Conservation (phyloP, 2,797 vertebrate genomes). For the Crypturellus tataupa region DNA sequence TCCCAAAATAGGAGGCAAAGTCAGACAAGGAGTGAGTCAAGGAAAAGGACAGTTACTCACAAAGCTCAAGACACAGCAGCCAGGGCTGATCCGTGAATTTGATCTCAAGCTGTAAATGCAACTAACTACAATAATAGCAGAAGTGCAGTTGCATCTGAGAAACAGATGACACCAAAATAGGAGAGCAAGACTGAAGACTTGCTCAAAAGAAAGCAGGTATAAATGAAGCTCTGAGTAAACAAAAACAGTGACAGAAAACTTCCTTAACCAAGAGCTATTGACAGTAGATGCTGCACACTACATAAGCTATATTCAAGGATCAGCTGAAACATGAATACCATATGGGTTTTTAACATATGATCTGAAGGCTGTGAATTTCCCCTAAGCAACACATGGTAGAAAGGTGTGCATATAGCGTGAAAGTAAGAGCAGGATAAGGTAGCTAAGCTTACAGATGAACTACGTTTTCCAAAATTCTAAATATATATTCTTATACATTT, state of each 20-base stretch:
- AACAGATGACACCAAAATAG: background rate
- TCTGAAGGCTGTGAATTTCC: background rate
- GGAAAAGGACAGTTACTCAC: background rate
- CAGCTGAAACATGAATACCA: background rate
- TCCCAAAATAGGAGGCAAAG: background rate
- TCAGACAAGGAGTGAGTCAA: background rate
- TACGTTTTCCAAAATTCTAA: background rate
- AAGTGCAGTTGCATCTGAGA: background rate
- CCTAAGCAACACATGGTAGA: rapidly evolving
- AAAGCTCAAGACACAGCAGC: background rate
- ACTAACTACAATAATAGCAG: background rate
- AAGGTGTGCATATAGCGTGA: rapidly evolving
- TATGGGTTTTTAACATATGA: background rate
- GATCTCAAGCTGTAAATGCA: background rate
- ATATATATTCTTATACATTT: background rate
- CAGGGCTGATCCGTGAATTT: background rate
- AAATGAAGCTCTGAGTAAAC: background rate
- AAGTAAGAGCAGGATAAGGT: background rate
- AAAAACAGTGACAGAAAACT: background rate
- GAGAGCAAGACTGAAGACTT: background rate
- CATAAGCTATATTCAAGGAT: background rate
- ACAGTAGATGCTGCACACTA: background rate
- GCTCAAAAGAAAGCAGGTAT: background rate
- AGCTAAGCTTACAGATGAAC: background rate
- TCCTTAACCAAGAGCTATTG: background rate